These are phyloP conservation scores for Stenichneumon culpator DNA, from an alignment of 2,888 invertebrate species.

Conservation along the genomic window DNA sequence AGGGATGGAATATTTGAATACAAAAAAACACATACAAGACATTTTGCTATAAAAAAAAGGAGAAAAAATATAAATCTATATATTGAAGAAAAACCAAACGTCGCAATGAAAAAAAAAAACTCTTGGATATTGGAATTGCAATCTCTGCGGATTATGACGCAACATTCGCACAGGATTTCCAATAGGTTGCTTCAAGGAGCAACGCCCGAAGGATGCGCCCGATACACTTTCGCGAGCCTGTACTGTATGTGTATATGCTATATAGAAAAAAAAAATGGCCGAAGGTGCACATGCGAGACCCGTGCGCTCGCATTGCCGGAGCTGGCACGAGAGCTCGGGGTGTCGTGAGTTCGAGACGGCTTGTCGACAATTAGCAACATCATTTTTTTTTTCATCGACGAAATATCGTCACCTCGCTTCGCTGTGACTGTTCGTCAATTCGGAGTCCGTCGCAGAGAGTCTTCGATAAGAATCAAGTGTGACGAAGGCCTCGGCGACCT, in stretches of 20 bases:
- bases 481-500: neutral
- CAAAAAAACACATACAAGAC: no score
- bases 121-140: neutral
- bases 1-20: no score
- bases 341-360: slow-evolving; percentile 54
- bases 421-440: slow-evolving; percentile 9
- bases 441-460: neutral
- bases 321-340: slow-evolving; percentile 1
- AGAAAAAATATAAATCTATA: neutral
- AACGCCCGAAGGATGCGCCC: neutral
- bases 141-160: neutral
- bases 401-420: neutral
- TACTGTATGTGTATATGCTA: slow-evolving; percentile 2
- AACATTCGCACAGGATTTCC: neutral
- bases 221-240: neutral
- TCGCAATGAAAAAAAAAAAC: neutral
- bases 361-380: slow-evolving; percentile 21
- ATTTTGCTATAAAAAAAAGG: neutral
- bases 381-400: slow-evolving; percentile 41
- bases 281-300: slow-evolving; percentile 24
- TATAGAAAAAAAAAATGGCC: slow-evolving; percentile 48
- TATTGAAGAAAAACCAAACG: neutral
- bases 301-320: neutral
- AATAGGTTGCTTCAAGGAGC: no score
- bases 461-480: neutral